These are phyloP conservation scores for Pundamilia nyererei DNA, from an alignment of 2,113 vertebrate genomes.

Conservation along the genomic window DNA sequence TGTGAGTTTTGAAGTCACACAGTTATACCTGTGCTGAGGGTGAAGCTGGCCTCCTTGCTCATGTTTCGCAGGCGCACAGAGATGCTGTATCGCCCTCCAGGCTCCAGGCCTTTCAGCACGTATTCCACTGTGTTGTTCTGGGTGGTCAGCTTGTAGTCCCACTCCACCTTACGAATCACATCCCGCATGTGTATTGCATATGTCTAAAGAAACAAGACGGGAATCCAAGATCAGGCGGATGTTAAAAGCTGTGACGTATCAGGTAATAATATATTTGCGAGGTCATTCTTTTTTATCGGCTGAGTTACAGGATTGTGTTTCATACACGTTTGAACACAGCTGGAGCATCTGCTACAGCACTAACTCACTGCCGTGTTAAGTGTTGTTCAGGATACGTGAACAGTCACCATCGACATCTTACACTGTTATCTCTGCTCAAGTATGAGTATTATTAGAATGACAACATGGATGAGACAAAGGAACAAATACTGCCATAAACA, in stretches of 20 bases:
- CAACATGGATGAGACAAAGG: neutral
- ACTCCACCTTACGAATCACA: slow-evolving; percentile 81
- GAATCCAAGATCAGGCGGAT: neutral
- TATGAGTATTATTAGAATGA: neutral
- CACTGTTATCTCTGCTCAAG: neutral
- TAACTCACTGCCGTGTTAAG: no score
- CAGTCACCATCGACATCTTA: neutral
- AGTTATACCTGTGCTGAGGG: slow-evolving; percentile 80
- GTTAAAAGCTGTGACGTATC: neutral
- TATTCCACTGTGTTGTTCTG: slow-evolving; percentile 91
- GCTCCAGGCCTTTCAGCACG: slow-evolving; percentile 80
- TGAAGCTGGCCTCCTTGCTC: slow-evolving; percentile 91
- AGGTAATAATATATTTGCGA: neutral
- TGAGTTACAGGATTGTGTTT: neutral
- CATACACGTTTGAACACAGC: neutral
- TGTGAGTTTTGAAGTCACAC: neutral
- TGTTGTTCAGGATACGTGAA: neutral
- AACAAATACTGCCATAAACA: neutral
- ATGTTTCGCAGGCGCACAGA: slow-evolving; percentile 90
- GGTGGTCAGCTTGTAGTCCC: slow-evolving; percentile 84
- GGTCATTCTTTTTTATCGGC: neutral
- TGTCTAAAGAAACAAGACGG: slow-evolving; percentile 56
- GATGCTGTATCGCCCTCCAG: slow-evolving; percentile 87
- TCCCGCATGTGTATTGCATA: slow-evolving; percentile 87
- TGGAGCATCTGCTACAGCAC: neutral